Conservation (phyloP, 2,113 vertebrate genomes). For the Heloderma charlesbogerti region DNA sequence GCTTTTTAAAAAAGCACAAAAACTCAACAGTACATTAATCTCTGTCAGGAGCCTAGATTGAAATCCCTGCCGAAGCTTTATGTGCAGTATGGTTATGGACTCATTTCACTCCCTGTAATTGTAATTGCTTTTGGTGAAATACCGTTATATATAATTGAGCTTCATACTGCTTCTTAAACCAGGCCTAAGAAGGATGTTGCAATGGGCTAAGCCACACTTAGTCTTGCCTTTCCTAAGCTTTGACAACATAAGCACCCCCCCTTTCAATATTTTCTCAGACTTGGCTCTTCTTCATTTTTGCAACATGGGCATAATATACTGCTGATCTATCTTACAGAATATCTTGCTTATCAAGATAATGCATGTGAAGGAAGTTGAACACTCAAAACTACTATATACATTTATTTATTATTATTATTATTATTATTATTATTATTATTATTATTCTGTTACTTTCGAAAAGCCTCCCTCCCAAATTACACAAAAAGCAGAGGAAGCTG, state of each 20-base stretch:
- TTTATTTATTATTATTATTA: no score
- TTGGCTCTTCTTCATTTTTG: not conserved
- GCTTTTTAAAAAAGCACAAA: not conserved
- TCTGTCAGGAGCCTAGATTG: slow-evolving; percentile 66
- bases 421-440: no score
- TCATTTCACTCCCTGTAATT: slow-evolving; percentile 69
- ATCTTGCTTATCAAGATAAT: no score
- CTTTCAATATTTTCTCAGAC: not conserved
- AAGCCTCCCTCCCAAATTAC: no score
- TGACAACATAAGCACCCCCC: not conserved
- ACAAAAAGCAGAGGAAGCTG: no score
- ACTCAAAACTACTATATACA: no score
- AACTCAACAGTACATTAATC: slow-evolving; percentile 55
- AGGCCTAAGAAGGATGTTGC: slow-evolving; percentile 65
- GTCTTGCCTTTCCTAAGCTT: slow-evolving; percentile 11
- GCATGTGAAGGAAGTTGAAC: no score
- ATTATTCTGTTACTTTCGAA: no score
- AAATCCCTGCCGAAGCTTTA: slow-evolving; percentile 69
- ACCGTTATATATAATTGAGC: slow-evolving; percentile 71
- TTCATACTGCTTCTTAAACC: slow-evolving; percentile 65
- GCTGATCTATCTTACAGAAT: no score
- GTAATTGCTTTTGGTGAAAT: slow-evolving; percentile 70
- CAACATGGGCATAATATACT: no score
- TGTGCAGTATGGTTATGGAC: slow-evolving; percentile 71
- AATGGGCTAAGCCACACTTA: slow-evolving; percentile 65